phyloP scores from a whole-genome alignment of 2,113 vertebrate species.

The Thermophis baileyi region DNA sequence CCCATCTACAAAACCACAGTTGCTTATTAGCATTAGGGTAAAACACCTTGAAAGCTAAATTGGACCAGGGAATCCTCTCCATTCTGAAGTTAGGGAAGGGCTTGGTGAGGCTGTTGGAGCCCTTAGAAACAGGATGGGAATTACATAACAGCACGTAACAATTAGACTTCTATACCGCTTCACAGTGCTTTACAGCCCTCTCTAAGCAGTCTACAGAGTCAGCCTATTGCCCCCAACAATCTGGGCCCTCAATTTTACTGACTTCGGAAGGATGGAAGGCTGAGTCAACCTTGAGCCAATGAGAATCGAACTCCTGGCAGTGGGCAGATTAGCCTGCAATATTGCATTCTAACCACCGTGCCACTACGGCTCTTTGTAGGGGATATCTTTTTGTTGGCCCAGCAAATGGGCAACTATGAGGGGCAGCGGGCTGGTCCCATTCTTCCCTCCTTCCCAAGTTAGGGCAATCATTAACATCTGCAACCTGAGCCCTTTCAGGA shows the following conservation, averaged over 20 bases:
- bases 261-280: too few relatives aligned
- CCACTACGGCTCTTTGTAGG: background rate
- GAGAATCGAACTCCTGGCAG: too few relatives aligned
- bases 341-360: too few relatives aligned
- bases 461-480: background rate
- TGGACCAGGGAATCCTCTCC: too few relatives aligned
- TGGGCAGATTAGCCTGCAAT: too few relatives aligned
- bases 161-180: too few relatives aligned
- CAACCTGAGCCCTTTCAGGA: conserved; percentile 21
- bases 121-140: background rate
- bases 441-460: background rate
- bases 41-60: background rate
- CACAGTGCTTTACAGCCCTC: too few relatives aligned
- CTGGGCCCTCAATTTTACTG: too few relatives aligned
- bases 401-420: background rate
- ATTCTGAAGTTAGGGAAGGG: background rate
- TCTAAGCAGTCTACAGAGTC: too few relatives aligned
- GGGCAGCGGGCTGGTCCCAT: background rate
- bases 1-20: background rate
- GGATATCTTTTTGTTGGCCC: background rate
- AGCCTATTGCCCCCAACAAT: too few relatives aligned
- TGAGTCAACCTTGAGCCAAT: too few relatives aligned
- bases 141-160: background rate
- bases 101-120: background rate
- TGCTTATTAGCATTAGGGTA: too few relatives aligned